These are phyloP conservation scores for Eira barbara DNA, from an alignment of 2,113 vertebrate species.

Conservation along the genomic window DNA sequence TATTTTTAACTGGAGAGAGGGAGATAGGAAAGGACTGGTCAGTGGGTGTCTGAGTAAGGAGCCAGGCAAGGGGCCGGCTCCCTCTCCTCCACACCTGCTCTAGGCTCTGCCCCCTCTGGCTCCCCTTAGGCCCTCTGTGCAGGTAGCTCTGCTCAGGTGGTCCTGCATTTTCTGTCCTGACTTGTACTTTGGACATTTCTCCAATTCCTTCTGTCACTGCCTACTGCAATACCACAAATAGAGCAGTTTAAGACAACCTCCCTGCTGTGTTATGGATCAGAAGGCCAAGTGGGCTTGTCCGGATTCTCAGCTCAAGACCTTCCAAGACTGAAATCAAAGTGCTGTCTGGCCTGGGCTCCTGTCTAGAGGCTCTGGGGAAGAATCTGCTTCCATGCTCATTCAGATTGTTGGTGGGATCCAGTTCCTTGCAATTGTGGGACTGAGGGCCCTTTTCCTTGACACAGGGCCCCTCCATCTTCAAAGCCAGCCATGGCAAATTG, in stretches of 20 bases:
- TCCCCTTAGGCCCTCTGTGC: not conserved
- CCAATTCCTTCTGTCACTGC: not conserved
- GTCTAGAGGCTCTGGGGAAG: not conserved
- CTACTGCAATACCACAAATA: not conserved
- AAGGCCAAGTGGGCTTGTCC: not conserved
- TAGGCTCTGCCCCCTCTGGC: not conserved
- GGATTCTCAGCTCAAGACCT: not conserved
- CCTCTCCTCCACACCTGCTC: rapidly evolving
- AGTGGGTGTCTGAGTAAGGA: not conserved
- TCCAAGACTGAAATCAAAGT: not conserved
- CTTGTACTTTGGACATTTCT: not conserved
- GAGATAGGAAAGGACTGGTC: not conserved
- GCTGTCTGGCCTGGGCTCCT: not conserved
- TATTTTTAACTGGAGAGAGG: not conserved
- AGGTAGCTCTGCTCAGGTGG: not conserved
- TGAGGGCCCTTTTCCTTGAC: not conserved
- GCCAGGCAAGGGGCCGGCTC: not conserved
- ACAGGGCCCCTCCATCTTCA: not conserved
- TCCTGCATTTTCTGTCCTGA: not conserved
- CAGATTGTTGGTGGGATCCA: not conserved
- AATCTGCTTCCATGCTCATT: not conserved
- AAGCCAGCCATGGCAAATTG: not conserved
- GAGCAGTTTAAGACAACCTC: not conserved
- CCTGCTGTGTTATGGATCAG: not conserved
- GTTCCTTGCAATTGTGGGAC: not conserved